Evolutionary conservation across 2,888 invertebrate species (phyloP).

Genomic region (Enchytraeus crypticus): DNA sequence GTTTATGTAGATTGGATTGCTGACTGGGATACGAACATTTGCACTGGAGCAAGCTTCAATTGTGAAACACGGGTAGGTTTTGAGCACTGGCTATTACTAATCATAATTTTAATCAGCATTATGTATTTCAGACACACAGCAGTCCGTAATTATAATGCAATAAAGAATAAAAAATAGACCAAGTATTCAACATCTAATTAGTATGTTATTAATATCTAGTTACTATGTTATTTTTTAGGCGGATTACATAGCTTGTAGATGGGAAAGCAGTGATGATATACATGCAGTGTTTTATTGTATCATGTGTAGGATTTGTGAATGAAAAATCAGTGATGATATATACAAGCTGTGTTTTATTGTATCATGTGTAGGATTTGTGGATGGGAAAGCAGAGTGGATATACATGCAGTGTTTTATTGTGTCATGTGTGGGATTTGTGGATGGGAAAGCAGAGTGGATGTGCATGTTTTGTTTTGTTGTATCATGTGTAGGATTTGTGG

Average conservation of each 20-base stretch:
- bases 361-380: neutral
- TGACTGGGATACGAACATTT: constrained; percentile 58
- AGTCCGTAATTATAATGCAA: neutral
- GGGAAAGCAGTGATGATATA: neutral
- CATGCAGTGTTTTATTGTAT: neutral
- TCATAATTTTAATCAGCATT: neutral
- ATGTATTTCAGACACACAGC: neutral
- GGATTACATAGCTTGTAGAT: no score
- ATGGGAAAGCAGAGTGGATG: constrained; percentile 54
- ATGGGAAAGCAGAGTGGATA: neutral
- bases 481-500: constrained; percentile 21
- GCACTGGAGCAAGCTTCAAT: constrained; percentile 43
- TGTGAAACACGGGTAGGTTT: constrained; percentile 36
- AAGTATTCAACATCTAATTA: neutral
- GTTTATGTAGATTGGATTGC: constrained; percentile 55
- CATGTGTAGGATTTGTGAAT: no score
- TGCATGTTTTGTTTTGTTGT: neutral
- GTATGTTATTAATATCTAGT: neutral
- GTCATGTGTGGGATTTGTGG: constrained; percentile 20
- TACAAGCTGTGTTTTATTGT: neutral
- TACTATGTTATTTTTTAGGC: no score
- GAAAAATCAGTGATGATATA: neutral
- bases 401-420: neutral
- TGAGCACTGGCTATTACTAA: neutral
- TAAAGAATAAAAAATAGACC: neutral